These are phyloP conservation scores for Plecotus auritus DNA, from an alignment of 2,113 vertebrate genomes.

Conservation along the genomic window DNA sequence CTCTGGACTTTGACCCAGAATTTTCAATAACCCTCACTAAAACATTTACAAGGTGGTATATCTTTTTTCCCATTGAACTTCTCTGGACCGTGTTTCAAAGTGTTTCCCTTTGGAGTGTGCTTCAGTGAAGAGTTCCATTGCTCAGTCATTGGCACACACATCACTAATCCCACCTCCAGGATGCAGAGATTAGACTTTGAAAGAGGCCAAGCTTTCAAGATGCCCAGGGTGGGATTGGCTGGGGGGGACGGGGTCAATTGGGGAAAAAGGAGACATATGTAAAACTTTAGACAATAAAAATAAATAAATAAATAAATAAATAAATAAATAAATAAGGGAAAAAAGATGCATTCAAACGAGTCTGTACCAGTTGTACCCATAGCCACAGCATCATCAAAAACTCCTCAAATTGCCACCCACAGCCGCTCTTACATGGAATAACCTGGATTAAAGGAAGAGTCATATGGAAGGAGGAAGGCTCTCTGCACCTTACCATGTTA, in stretches of 20 bases:
- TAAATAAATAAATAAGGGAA: no score
- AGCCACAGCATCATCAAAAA: neutral
- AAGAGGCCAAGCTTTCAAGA: neutral
- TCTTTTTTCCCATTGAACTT: neutral
- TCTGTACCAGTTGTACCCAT: neutral
- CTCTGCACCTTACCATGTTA: constrained; percentile 60
- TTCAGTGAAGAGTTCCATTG: neutral
- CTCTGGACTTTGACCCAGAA: neutral
- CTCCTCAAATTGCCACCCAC: neutral
- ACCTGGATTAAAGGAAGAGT: neutral
- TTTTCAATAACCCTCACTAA: constrained; percentile 17
- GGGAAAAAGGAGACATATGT: no score
- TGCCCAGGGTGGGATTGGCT: no score
- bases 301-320: no score
- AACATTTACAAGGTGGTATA: neutral
- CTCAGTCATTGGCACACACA: neutral
- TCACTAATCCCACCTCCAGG: neutral
- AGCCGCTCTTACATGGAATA: neutral
- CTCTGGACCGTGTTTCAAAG: neutral
- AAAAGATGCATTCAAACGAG: neutral
- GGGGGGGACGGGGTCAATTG: no score
- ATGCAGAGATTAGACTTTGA: neutral
- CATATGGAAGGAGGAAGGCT: neutral
- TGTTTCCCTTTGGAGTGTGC: neutral
- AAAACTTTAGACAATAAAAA: no score